Conservation (phyloP, 2,113 vertebrate genomes). For the Cebus imitator region DNA sequence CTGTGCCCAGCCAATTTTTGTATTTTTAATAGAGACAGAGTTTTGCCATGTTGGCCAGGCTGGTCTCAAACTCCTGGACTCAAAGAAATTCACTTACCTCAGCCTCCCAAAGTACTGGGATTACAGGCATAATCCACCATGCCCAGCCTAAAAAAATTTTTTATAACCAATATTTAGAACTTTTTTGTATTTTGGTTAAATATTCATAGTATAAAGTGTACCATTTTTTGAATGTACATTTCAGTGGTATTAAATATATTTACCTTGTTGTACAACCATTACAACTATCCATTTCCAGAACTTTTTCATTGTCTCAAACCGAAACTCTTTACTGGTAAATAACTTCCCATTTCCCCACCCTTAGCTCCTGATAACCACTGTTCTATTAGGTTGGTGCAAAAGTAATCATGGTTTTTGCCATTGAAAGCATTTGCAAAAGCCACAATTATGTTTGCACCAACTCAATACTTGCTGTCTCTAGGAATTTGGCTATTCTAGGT, state of each 20-base stretch:
- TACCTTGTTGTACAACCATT: not conserved
- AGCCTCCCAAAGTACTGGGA: too few relatives aligned
- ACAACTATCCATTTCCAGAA: not conserved
- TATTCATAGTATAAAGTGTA: not conserved
- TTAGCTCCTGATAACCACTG: not conserved
- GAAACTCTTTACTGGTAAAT: not conserved
- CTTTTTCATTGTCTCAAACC: not conserved
- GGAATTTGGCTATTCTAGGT: not conserved
- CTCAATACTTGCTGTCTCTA: not conserved
- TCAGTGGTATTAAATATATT: not conserved
- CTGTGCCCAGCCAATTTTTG: too few relatives aligned
- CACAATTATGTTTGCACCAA: too few relatives aligned
- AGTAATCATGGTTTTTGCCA: too few relatives aligned
- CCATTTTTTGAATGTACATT: not conserved
- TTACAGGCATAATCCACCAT: too few relatives aligned
- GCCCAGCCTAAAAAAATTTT: not conserved
- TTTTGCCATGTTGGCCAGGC: too few relatives aligned
- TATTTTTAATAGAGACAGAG: too few relatives aligned
- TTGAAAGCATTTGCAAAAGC: too few relatives aligned
- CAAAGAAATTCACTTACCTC: too few relatives aligned
- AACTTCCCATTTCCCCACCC: too few relatives aligned
- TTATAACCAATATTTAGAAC: not conserved
- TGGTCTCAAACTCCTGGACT: too few relatives aligned
- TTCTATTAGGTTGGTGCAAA: not conserved
- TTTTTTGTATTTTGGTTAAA: not conserved